These are phyloP conservation scores for Struthio camelus DNA, from an alignment of 2,113 vertebrate species.

Conservation along the genomic window DNA sequence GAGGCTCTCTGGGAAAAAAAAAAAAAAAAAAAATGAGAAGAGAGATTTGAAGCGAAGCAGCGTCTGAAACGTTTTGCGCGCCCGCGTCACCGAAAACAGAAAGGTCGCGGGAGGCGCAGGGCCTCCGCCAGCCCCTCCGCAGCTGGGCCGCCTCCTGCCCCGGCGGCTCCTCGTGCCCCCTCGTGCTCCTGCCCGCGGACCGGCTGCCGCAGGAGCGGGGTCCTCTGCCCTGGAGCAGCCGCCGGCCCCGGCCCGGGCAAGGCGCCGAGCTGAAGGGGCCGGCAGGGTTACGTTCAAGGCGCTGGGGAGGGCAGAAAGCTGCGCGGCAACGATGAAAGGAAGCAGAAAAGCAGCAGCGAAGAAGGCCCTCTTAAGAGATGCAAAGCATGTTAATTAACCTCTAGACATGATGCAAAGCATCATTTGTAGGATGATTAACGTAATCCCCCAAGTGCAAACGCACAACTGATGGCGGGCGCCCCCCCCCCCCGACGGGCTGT, in stretches of 20 bases:
- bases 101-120: background rate
- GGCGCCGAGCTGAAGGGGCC: background rate
- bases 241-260: too few species aligned
- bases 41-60: slow-evolving; percentile 49
- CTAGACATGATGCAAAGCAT: slow-evolving; percentile 69
- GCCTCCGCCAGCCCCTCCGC: background rate
- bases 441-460: slow-evolving; percentile 71
- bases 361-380: slow-evolving; percentile 65
- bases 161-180: background rate
- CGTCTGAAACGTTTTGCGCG: background rate
- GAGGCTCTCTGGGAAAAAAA: background rate
- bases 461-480: too few species aligned
- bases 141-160: background rate
- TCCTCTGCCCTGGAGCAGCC: too few species aligned
- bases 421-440: slow-evolving; percentile 75
- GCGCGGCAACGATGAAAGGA: slow-evolving; percentile 48
- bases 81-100: background rate
- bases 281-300: slow-evolving; percentile 63
- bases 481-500: too few species aligned
- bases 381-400: slow-evolving; percentile 75
- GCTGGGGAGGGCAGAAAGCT: background rate
- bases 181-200: too few species aligned
- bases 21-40: slow-evolving; percentile 61
- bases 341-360: slow-evolving; percentile 44
- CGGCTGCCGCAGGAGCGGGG: too few species aligned